These are phyloP conservation scores for Podarcis muralis DNA, from an alignment of 2,113 vertebrate genomes.

Conservation along the genomic window DNA sequence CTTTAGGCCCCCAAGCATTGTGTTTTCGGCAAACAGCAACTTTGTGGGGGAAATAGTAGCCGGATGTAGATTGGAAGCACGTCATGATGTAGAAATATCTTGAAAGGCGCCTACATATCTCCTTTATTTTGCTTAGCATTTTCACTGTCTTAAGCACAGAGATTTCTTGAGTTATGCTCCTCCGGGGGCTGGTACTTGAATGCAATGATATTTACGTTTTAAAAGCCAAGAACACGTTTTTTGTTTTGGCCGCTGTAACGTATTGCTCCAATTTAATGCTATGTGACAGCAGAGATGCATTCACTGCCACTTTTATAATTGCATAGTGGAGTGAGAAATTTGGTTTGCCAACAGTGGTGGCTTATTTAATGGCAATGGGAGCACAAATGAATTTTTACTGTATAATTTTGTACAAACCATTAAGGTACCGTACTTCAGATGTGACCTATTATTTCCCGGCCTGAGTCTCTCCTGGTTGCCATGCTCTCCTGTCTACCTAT, in stretches of 20 bases:
- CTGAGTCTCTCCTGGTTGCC: neutral
- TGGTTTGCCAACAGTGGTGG: neutral
- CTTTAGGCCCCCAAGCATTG: too few relatives aligned
- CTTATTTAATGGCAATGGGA: neutral
- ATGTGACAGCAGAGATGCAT: conserved; percentile 16
- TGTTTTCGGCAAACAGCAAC: too few relatives aligned
- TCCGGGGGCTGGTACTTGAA: conserved; percentile 1
- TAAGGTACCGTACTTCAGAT: neutral
- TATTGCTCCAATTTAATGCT: conserved; percentile 36
- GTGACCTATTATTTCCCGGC: neutral
- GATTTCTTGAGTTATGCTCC: neutral
- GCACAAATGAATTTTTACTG: neutral
- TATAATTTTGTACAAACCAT: conserved; percentile 9
- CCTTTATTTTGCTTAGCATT: conserved; percentile 1
- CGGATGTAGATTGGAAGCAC: neutral
- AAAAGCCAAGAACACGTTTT: conserved; percentile 42
- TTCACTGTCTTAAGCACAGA: neutral
- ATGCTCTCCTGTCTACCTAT: neutral
- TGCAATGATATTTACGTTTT: conserved; percentile 1
- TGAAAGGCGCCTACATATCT: neutral
- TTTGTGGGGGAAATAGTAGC: too few relatives aligned
- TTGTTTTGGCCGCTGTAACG: conserved; percentile 34
- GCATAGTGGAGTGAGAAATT: neutral
- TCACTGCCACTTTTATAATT: conserved; percentile 5
- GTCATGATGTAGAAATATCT: neutral